Base-by-base conservation (phyloP, 2,888 invertebrate genomes). In the Pachliopta kotzebuea region DNA sequence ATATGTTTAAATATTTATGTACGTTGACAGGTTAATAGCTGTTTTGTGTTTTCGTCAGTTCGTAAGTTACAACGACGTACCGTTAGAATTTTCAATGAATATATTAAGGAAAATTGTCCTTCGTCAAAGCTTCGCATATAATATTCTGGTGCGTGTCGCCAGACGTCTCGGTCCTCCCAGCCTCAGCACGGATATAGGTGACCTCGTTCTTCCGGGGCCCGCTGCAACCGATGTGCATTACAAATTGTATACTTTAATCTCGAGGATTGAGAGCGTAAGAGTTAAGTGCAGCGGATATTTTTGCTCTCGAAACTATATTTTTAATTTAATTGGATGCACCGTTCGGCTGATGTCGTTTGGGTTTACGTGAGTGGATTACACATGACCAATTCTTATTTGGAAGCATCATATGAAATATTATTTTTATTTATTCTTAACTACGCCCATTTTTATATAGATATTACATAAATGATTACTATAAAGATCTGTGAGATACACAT, bases 141-240 rank as follows among this genome's bases (percentile, higher is more conserved):
- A 56, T 57, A 57, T 63, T 57, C 18, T 42, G 53, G 24, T 20
- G 54, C 37, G 55, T 4, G 54, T 49, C 54, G 56, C 58, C 67
- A 67, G 65, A 68, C 67, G 70, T 69, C 61, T 69, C 68, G 66
- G 49, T 68, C 63, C 58, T 61, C 56, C 56, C 24, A 52, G 64
- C 64, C 60, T 21, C 50, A 56, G 55, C 56, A 68, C 67, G 62
- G 68, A 75, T 69, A 59, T 72, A 71, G 73, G 72, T 74, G 72
- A 74, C 74, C 74, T 60, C 71, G 68, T 72, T 73, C 53, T 31
- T 17, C 26, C 67, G 68, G 64, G 63, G 69, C 66, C 66, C 72
- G 73, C 70, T 77, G 75, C 79, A 76, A 72, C 76, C 78, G 79
- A 76, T 76, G 75, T 72, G 74, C 74, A 77, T 81, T 81, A 80